These are phyloP conservation scores for Cerceris ruficornis DNA, from an alignment of 2,888 invertebrate species.

Conservation along the genomic window DNA sequence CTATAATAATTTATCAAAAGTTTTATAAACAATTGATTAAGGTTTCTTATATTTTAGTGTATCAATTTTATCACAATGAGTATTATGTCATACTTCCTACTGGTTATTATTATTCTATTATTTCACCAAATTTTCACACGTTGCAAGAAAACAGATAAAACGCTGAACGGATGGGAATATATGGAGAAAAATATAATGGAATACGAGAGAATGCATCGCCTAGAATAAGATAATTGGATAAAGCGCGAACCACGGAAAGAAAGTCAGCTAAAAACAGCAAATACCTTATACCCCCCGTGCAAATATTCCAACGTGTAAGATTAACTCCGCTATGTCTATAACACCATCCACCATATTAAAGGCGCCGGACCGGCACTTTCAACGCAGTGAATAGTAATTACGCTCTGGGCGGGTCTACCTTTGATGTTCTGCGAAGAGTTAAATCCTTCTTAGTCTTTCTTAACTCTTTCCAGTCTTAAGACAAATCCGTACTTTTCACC, in stretches of 20 bases:
- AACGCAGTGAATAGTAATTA: conserved; percentile 25
- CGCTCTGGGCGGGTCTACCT: conserved; percentile 13
- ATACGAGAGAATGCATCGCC: background rate
- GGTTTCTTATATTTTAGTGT: too few relatives aligned
- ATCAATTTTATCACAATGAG: too few relatives aligned
- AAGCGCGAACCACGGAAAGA: conserved; percentile 1
- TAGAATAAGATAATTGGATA: background rate
- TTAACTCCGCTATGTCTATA: conserved; percentile 18
- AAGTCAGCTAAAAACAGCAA: conserved; percentile 12
- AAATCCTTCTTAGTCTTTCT: background rate
- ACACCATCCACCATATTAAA: conserved; percentile 20
- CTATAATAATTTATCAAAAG: too few relatives aligned
- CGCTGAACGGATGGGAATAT: background rate
- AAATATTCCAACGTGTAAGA: conserved; percentile 2
- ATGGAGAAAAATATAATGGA: background rate
- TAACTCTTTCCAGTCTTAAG: background rate
- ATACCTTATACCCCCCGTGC: background rate
- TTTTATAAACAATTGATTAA: too few relatives aligned
- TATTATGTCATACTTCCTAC: too few relatives aligned
- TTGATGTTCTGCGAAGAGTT: conserved; percentile 8
- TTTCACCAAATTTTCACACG: too few relatives aligned
- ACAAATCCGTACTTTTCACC: background rate
- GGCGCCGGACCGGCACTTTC: conserved; percentile 5
- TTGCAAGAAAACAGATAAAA: background rate
- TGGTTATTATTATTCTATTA: background rate